Conservation (phyloP, 2,888 invertebrate genomes). For the Chesias legatella region DNA sequence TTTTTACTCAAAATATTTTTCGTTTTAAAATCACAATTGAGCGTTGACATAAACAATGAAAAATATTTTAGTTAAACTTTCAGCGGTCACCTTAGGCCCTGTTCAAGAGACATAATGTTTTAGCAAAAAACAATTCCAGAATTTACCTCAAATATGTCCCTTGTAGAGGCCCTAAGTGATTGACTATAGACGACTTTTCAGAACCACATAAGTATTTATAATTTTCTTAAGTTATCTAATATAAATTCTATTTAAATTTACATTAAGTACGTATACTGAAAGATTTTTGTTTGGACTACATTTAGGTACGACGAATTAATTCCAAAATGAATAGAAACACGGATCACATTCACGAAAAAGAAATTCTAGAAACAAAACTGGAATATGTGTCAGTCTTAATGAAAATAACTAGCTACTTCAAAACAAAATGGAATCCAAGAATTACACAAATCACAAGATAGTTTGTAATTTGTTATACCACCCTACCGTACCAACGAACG, state of each 20-base stretch:
- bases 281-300: slow-evolving; percentile 74
- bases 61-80: slow-evolving; percentile 5
- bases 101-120: slow-evolving; percentile 19
- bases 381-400: slow-evolving; percentile 76
- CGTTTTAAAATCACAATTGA: neutral
- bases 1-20: slow-evolving; percentile 3
- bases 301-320: slow-evolving; percentile 69
- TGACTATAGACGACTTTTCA: slow-evolving; percentile 34
- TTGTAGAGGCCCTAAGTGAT: slow-evolving; percentile 57
- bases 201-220: slow-evolving; percentile 75
- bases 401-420: slow-evolving; percentile 62
- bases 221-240: slow-evolving; percentile 79
- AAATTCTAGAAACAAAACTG: slow-evolving; percentile 64
- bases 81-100: slow-evolving; percentile 18
- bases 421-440: slow-evolving; percentile 36
- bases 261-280: slow-evolving; percentile 81
- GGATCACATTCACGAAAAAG: slow-evolving; percentile 35
- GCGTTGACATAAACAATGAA: neutral
- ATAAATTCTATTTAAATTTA: slow-evolving; percentile 78
- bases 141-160: slow-evolving; percentile 36
- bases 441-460: slow-evolving; percentile 27
- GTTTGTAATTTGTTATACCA: neutral
- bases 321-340: slow-evolving; percentile 42
- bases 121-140: slow-evolving; percentile 8
- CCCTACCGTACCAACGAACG: slow-evolving; percentile 1